Evolutionary conservation across 2,888 invertebrate species (phyloP).

Genomic region (Sylvicola cinctus): DNA sequence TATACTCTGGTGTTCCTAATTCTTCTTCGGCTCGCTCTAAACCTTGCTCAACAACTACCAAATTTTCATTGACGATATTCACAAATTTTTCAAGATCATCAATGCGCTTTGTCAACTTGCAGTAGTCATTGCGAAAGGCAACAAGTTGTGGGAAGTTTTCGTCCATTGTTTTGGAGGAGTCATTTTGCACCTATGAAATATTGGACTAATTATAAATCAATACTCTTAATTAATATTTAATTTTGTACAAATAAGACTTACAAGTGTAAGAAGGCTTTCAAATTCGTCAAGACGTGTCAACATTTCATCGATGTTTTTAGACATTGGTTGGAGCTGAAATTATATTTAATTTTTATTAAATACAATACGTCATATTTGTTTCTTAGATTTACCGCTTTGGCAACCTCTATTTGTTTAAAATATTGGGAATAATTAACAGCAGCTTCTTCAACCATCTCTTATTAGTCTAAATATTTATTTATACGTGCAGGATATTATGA

Average conservation of each 20-base stretch:
- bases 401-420: conserved; percentile 29
- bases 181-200: conserved; percentile 16
- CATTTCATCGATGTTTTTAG: conserved; percentile 44
- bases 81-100: conserved; percentile 32
- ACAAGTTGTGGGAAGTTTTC: conserved; percentile 31
- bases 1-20: conserved; percentile 34
- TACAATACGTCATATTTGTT: background rate
- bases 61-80: conserved; percentile 30
- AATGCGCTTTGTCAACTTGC: conserved; percentile 31
- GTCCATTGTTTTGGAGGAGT: conserved; percentile 17
- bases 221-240: conserved; percentile 9
- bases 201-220: background rate
- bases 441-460: conserved; percentile 29
- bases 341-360: background rate
- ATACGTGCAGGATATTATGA: too few species aligned
- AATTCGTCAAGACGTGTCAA: conserved; percentile 42
- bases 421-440: conserved; percentile 33
- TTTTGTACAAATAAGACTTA: conserved; percentile 16
- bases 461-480: too few species aligned
- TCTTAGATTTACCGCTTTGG: conserved; percentile 26
- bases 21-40: conserved; percentile 38
- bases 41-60: conserved; percentile 30
- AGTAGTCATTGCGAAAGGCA: conserved; percentile 30
- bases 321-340: conserved; percentile 28
- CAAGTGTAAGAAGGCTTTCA: conserved; percentile 36